Evolutionary conservation across 2,888 invertebrate species (phyloP).

Genomic region (Himalopsyche tibetana): DNA sequence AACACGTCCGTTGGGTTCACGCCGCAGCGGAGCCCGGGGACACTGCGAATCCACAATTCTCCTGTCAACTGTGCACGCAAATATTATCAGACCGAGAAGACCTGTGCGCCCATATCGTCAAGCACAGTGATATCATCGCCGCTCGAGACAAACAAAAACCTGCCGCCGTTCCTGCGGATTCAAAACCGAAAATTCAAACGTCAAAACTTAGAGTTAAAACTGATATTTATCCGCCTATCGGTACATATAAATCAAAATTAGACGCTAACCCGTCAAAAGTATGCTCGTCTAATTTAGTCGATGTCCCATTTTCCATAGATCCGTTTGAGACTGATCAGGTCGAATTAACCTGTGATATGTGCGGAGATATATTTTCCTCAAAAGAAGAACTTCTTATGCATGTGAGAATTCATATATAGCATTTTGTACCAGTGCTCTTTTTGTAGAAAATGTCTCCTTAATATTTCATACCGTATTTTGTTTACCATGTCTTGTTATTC

Average conservation of each 20-base stretch:
- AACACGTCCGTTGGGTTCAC: constrained; percentile 76
- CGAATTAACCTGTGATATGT: constrained; percentile 60
- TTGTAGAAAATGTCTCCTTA: neutral
- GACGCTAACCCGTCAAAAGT: neutral
- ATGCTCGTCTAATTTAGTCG: neutral
- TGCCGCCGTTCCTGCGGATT: neutral
- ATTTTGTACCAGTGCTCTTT: neutral
- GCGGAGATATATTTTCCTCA: constrained; percentile 55
- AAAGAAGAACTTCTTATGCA: constrained; percentile 55
- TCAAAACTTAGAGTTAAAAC: constrained; percentile 50
- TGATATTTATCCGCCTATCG: constrained; percentile 23
- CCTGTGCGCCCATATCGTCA: constrained; percentile 75
- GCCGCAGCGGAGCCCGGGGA: constrained; percentile 70
- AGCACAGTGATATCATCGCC: constrained; percentile 76
- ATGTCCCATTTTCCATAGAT: neutral
- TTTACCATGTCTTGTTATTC: too few relatives aligned
- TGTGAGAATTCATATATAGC: constrained; percentile 60
- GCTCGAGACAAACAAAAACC: constrained; percentile 69
- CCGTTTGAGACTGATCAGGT: constrained; percentile 4
- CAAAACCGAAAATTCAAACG: constrained; percentile 9
- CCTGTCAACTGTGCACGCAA: constrained; percentile 73
- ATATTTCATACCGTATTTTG: too few relatives aligned
- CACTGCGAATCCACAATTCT: constrained; percentile 69
- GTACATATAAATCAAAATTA: constrained; percentile 24
- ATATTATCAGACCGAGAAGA: constrained; percentile 73